Conservation (phyloP, 2,113 vertebrate species). For the Hypanus sabinus region DNA sequence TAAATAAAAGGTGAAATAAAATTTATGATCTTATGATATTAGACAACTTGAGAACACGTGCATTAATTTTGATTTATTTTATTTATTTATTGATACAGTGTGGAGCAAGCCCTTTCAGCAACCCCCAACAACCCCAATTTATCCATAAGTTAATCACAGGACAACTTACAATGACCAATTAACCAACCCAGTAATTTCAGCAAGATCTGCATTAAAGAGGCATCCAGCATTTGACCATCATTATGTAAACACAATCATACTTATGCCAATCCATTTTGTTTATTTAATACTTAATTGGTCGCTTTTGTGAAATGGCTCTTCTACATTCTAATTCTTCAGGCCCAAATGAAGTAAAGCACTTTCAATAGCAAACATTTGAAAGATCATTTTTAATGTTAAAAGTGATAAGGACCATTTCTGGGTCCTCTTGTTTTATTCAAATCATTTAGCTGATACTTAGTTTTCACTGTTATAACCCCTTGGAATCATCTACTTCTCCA, state of each 20-base stretch:
- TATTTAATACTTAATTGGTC: neutral
- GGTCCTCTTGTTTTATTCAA: too few relatives aligned
- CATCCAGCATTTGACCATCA: neutral
- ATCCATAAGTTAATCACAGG: too few relatives aligned
- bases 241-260: neutral
- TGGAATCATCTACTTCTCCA: too few relatives aligned
- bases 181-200: neutral
- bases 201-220: neutral
- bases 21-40: neutral
- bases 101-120: too few relatives aligned
- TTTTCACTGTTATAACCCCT: too few relatives aligned
- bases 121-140: too few relatives aligned
- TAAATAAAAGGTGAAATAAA: neutral
- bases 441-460: too few relatives aligned
- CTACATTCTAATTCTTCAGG: neutral
- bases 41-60: neutral
- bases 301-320: neutral
- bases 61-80: too few relatives aligned
- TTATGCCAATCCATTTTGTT: neutral
- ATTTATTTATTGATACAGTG: too few relatives aligned
- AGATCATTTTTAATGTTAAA: too few relatives aligned
- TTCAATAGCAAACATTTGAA: neutral
- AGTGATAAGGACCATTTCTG: too few relatives aligned
- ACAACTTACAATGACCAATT: too few relatives aligned
- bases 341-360: neutral